Evolutionary conservation across 2,888 invertebrate genomes (phyloP).

Genomic region (Zygogramma bicolorata): DNA sequence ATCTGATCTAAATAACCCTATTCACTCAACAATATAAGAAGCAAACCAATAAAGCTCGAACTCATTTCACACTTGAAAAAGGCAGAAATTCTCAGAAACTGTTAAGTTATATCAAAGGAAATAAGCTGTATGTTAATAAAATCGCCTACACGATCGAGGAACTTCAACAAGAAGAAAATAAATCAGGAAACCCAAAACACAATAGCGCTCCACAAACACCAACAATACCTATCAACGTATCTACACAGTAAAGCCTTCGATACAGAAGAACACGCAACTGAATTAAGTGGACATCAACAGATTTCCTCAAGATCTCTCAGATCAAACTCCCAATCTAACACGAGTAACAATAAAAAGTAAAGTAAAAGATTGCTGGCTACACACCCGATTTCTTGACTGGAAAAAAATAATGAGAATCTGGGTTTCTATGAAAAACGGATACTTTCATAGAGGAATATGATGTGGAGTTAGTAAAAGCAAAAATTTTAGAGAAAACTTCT

Average conservation of each 20-base stretch:
- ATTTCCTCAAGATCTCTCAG: background rate
- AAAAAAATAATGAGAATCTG: too few species aligned
- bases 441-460: too few species aligned
- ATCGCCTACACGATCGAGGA: background rate
- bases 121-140: background rate
- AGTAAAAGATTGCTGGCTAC: background rate
- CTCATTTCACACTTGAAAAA: too few species aligned
- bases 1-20: too few species aligned
- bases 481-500: too few species aligned
- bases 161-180: background rate
- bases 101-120: background rate
- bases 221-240: background rate
- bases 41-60: too few species aligned
- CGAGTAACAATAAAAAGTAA: background rate
- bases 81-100: too few species aligned
- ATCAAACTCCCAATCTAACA: background rate
- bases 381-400: background rate
- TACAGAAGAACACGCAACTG: background rate
- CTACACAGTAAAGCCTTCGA: background rate
- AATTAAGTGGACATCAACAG: background rate
- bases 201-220: background rate
- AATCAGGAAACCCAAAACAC: background rate
- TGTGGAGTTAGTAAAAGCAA: too few species aligned
- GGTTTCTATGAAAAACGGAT: too few species aligned
- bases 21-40: too few species aligned